These are phyloP conservation scores for Stegodyphus mimosarum DNA, from an alignment of 1,140 invertebrate genomes.

Conservation along the genomic window DNA sequence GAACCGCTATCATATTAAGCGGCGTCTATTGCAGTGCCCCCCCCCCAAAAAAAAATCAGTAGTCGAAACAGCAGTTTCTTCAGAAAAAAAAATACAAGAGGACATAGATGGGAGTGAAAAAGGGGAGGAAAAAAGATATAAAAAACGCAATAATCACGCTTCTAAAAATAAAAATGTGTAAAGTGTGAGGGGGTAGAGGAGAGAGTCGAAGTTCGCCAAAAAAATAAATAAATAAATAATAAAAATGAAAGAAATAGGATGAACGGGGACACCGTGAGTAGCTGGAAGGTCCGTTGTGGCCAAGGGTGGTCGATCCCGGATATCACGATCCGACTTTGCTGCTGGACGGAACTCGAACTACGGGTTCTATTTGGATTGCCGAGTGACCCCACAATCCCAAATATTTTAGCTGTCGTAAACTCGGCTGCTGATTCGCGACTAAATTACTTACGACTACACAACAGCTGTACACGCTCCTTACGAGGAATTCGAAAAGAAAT, in stretches of 20 bases:
- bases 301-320: slow-evolving; percentile 51
- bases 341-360: slow-evolving; percentile 40
- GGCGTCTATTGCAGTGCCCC: too few species aligned
- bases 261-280: slow-evolving; percentile 30
- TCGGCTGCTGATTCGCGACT: not conserved
- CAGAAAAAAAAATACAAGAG: too few species aligned
- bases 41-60: too few species aligned
- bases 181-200: too few species aligned
- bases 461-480: too few species aligned
- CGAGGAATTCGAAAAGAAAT: too few species aligned
- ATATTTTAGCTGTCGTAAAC: slow-evolving; percentile 8
- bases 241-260: slow-evolving; percentile 3
- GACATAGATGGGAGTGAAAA: too few species aligned
- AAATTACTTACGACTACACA: not conserved
- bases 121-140: too few species aligned
- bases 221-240: not conserved
- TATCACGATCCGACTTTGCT: slow-evolving; percentile 26
- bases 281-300: slow-evolving; percentile 44
- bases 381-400: slow-evolving; percentile 26
- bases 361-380: slow-evolving; percentile 46
- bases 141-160: too few species aligned
- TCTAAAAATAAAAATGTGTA: too few species aligned
- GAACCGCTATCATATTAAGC: too few species aligned
- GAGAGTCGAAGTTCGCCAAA: not conserved
- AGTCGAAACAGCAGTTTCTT: too few species aligned